phyloP scores from a whole-genome alignment of 2,113 vertebrate species.

The Periophthalmodon schlosseri region DNA sequence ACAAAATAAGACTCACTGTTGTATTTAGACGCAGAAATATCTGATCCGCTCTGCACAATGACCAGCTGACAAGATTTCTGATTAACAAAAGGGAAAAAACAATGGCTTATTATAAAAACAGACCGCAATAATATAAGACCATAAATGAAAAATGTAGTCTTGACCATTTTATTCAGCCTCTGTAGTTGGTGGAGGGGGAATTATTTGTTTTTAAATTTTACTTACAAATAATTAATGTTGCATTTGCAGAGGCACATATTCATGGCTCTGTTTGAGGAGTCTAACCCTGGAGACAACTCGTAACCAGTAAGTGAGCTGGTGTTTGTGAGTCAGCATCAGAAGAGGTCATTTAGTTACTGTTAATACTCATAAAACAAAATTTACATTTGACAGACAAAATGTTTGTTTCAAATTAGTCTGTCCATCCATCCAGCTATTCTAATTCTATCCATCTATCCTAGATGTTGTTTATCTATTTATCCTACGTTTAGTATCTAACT shows the following conservation, averaged over 20 bases:
- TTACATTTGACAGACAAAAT: too few relatives aligned
- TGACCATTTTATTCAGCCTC: not conserved
- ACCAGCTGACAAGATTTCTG: slow-evolving; percentile 68
- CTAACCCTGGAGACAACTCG: slow-evolving; percentile 12
- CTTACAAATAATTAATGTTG: slow-evolving; percentile 5
- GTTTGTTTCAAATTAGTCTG: too few relatives aligned
- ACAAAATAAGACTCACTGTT: slow-evolving; percentile 58
- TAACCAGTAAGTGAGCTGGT: not conserved
- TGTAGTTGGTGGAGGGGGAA: not conserved
- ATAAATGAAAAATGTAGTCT: not conserved
- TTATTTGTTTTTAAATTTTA: slow-evolving; percentile 5
- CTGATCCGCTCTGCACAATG: slow-evolving; percentile 68
- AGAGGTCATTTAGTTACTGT: too few relatives aligned
- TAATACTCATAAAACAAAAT: too few relatives aligned
- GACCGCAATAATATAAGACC: not conserved
- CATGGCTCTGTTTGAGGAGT: slow-evolving; percentile 13
- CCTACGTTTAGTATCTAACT: too few relatives aligned
- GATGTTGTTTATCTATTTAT: too few relatives aligned
- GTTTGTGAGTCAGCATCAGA: not conserved
- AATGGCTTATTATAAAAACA: slow-evolving; percentile 1
- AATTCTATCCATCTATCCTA: too few relatives aligned
- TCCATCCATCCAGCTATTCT: too few relatives aligned
- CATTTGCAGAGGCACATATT: slow-evolving; percentile 16
- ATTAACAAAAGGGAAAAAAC: not conserved
- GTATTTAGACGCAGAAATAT: slow-evolving; percentile 38